Evolutionary conservation across 2,888 invertebrate genomes (phyloP), one percentile per base, ranked within the genome.

Genomic region (Metellina segmentata): DNA sequence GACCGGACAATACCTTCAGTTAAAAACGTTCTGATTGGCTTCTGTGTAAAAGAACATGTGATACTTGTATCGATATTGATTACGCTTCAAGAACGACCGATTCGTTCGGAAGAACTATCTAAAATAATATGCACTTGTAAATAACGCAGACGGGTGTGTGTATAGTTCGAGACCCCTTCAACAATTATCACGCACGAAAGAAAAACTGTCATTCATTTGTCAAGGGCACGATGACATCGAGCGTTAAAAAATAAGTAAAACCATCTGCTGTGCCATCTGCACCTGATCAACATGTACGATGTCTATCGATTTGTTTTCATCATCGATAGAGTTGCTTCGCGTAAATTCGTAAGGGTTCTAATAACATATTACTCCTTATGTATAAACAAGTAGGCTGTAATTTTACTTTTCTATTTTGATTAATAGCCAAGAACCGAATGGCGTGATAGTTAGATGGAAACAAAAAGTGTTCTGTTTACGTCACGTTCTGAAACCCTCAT

Each of bases 131-230:
- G 13, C n/a, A 51, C 7, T 5, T 5, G 77, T 77, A 77, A 77
- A 85, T 85, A 69, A 51, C 75, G 34, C 48, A 11, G 49, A 77
- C 74, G 77, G 13, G 19, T 72, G n/a, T 85, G 7, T 70, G 61
- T 83, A n/a, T n/a, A n/a, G n/a, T n/a, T n/a, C n/a, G n/a, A n/a
- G n/a, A n/a, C 20, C n/a, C 69, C 11, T 74, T 16, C 9, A 34
- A n/a, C n/a, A 85, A 85, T 85, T 85, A 85, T 77, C 69, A 75
- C 77, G 77, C 75, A 53, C 74, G 85, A 5, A 20, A 13, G 9
- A n/a, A 34, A 19, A 53, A 11, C 20, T 51, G 82, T 48, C 49
- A 52, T 19, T 71, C 11, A 34, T 69, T 71, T 51, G 13, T 53
- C 83, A 83, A 83, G 71, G 72, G 72, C 20, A 13, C 49, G 51